A percentile compares a stretch with the other conserved stretches of the same genome.
Evolutionary conservation across 2,113 vertebrate species (phyloP).

Genomic region (Misgurnus anguillicaudatus): DNA sequence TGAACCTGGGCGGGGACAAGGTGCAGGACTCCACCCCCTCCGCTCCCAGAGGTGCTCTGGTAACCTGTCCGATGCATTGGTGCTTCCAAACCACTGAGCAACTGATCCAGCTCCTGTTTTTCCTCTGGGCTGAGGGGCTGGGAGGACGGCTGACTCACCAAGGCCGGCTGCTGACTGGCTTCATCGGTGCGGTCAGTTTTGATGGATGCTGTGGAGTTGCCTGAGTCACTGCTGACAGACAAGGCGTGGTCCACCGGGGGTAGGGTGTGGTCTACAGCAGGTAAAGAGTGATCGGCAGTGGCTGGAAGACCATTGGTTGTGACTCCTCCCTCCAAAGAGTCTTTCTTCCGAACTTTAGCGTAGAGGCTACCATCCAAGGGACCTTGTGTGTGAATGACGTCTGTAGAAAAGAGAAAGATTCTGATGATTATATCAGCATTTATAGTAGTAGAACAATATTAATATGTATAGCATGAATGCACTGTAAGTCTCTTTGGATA

Average conservation of each 20-base stretch:
- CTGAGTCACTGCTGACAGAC: constrained; percentile 95
- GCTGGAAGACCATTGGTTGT: constrained; percentile 76
- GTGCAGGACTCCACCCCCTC: constrained; percentile 70
- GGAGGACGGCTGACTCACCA: constrained; percentile 68
- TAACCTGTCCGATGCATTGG: constrained; percentile 81
- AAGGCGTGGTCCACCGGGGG: constrained; percentile 88
- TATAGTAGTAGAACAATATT: no score
- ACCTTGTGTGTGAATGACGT: constrained; percentile 93
- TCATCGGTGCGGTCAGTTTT: constrained; percentile 97
- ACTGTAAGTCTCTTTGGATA: no score
- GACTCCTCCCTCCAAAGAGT: constrained; percentile 79
- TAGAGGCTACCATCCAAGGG: constrained; percentile 97
- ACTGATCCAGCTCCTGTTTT: constrained; percentile 89
- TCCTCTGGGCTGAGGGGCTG: constrained; percentile 86
- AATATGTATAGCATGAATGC: no score
- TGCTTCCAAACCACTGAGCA: constrained; percentile 86
- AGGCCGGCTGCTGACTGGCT: constrained; percentile 58
- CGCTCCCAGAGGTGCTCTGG: constrained; percentile 57
- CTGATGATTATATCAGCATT: background rate
- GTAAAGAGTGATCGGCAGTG: constrained; percentile 54
- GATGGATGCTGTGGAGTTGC: constrained; percentile 95
- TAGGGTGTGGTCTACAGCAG: constrained; percentile 62
- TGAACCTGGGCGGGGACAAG: constrained; percentile 94
- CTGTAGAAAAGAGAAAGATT: constrained; percentile 61
- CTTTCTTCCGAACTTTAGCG: constrained; percentile 98